Conservation (phyloP, 64 coral and sea anemone genomes). For the Astreopora myriophthalma region DNA sequence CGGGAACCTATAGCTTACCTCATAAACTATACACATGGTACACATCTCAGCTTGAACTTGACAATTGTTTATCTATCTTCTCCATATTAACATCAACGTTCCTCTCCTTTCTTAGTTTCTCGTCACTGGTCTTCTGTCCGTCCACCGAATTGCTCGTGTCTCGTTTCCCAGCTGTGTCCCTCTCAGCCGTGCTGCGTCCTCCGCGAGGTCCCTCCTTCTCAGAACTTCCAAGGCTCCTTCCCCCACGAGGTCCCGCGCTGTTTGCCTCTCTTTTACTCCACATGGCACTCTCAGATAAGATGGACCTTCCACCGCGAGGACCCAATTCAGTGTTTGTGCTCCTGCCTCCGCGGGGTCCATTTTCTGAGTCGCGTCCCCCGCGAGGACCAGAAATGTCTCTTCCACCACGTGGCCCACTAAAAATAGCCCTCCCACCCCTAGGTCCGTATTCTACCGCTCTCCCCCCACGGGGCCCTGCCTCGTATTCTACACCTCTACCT, state of each 20-base stretch:
- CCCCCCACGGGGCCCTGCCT: conserved; percentile 1
- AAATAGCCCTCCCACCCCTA: not conserved
- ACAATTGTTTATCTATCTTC: conserved; percentile 6
- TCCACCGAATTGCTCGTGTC: not conserved
- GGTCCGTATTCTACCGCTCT: conserved; percentile 37
- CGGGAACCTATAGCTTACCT: not conserved
- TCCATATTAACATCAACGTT: not conserved
- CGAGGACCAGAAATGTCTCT: conserved; percentile 64
- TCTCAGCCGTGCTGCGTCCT: conserved; percentile 4
- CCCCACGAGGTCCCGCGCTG: not conserved
- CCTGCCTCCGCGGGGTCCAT: conserved; percentile 25
- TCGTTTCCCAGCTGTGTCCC: not conserved
- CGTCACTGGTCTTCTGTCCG: not conserved
- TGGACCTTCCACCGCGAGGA: conserved; percentile 42
- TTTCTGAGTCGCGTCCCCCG: conserved; percentile 23
- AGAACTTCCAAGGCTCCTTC: not conserved
- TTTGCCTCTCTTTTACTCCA: not conserved
- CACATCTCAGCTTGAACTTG: not conserved
- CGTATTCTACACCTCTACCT: conserved; percentile 30
- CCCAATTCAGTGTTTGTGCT: not conserved
- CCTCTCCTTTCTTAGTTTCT: conserved; percentile 12
- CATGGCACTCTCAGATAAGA: conserved; percentile 28
- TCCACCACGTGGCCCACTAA: conserved; percentile 55
- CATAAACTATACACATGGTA: not conserved
- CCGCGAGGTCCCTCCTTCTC: conserved; percentile 29